Evolutionary conservation across 2,888 invertebrate species (phyloP), one percentile per base, ranked within the genome.

Genomic region (Parnassius mnemosyne): DNA sequence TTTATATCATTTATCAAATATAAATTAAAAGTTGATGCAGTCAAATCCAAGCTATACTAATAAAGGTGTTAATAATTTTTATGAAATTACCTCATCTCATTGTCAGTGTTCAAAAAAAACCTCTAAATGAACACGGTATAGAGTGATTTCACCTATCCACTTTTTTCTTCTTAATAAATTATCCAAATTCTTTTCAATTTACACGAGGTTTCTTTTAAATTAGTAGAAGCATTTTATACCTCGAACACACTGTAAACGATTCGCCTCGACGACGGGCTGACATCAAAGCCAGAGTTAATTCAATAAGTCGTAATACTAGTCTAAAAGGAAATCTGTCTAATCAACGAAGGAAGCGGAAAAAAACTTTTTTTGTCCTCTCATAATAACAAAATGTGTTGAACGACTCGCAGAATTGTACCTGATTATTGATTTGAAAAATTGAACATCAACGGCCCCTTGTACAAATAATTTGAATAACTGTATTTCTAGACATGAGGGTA

Each of bases 171-270:
- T 84, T 81, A 79, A 74, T 77, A 77, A 81, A 78, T 77, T 78
- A 80, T 78, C 76, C 75, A 83, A 85, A 85, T 86, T 83, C 78
- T 76, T 75, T 76, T 73, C 74, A 61, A 71, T 77, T 34, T 71
- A 78, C 77, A 79, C 77, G 80, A 77, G 79, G 70, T 74, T 77
- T 73, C 79, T 81, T 83, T 85, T 79, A 81, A 79, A 81, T 79
- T 83, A 85, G 86, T 85, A 84, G 52, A 46, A 52, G 41, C 46
- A 46, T 57, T 61, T 57, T 61, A 61, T 57, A 52, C 52, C 56
- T 61, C 57, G 47, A 53, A 57, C 56, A 53, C 56, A 52, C 61
- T 47, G 42, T 53, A 57, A 57, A 52, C 57, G 53, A 61, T 57
- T 46, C 57, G 61, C 46, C 52, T 57, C 42, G 46, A 13, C 10